Conservation (phyloP, 2,888 invertebrate genomes). For the Aleiodes testaceus region DNA sequence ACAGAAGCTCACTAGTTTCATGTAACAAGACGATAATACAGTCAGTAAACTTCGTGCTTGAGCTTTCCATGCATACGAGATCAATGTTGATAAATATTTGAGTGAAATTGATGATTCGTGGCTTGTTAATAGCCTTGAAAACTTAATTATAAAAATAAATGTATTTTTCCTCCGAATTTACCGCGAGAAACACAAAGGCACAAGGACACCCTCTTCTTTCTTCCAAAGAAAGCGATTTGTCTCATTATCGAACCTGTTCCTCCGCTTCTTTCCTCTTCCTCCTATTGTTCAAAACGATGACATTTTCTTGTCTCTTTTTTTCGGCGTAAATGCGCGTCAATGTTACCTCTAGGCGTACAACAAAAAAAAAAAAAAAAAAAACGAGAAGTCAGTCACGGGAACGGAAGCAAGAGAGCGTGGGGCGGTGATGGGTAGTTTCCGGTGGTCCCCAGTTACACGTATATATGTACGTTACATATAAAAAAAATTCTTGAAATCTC, state of each 20-base stretch:
- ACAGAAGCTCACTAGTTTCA: constrained; percentile 21
- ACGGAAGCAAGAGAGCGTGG: constrained; percentile 67
- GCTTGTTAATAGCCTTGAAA: neutral
- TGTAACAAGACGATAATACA: constrained; percentile 26
- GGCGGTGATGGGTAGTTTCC: constrained; percentile 70
- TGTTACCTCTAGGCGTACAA: constrained; percentile 15
- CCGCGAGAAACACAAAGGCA: no score
- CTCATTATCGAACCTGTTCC: no score
- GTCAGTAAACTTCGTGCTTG: constrained; percentile 13
- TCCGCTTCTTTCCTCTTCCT: no score
- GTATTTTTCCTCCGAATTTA: no score
- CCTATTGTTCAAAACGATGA: no score
- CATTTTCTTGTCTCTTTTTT: no score
- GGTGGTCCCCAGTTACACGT: constrained; percentile 60
- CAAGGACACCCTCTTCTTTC: no score
- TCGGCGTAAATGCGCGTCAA: no score
- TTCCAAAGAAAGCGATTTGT: no score
- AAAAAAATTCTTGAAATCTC: no score
- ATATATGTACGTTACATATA: neutral
- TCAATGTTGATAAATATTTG: neutral
- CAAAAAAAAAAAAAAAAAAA: no score
- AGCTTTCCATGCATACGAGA: constrained; percentile 1
- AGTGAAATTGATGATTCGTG: neutral
- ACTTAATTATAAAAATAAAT: no score
- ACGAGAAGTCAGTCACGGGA: constrained; percentile 52